Evolutionary conservation across 2,113 vertebrate genomes (phyloP).

Genomic region (Platichthys stellatus): DNA sequence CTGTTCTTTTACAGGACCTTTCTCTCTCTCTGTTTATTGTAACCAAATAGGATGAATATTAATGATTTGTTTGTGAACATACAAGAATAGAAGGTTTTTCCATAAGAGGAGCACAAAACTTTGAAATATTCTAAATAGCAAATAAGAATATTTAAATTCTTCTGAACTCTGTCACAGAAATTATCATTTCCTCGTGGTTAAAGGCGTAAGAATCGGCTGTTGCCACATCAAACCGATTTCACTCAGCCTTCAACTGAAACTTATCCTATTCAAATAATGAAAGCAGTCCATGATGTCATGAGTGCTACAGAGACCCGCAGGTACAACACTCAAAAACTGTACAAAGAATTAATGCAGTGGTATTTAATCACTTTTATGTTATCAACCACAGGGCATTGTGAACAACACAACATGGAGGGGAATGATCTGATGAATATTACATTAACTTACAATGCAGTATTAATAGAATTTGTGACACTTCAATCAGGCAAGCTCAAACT

Average conservation of each 20-base stretch:
- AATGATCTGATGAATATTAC: not conserved
- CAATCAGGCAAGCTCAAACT: not conserved
- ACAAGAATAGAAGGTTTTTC: not conserved
- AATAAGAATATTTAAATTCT: not conserved
- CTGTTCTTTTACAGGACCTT: not conserved
- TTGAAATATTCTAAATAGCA: not conserved
- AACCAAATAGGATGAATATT: constrained; percentile 10
- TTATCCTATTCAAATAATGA: not conserved
- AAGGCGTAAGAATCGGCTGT: not conserved
- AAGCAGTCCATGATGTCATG: not conserved
- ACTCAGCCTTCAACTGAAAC: not conserved
- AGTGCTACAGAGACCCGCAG: not conserved
- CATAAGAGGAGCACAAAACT: not conserved
- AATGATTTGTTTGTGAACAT: constrained; percentile 1
- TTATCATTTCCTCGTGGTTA: no score
- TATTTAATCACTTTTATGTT: not conserved
- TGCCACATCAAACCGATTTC: no score
- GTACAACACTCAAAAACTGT: not conserved
- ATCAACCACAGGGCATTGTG: not conserved
- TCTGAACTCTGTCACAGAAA: no score
- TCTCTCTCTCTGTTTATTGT: constrained; percentile 24
- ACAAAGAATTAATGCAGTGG: not conserved
- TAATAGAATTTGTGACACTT: not conserved
- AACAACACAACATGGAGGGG: not conserved
- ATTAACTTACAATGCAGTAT: not conserved